Evolutionary conservation across 2,797 vertebrate genomes (phyloP).

Genomic region (Champsocephalus esox): DNA sequence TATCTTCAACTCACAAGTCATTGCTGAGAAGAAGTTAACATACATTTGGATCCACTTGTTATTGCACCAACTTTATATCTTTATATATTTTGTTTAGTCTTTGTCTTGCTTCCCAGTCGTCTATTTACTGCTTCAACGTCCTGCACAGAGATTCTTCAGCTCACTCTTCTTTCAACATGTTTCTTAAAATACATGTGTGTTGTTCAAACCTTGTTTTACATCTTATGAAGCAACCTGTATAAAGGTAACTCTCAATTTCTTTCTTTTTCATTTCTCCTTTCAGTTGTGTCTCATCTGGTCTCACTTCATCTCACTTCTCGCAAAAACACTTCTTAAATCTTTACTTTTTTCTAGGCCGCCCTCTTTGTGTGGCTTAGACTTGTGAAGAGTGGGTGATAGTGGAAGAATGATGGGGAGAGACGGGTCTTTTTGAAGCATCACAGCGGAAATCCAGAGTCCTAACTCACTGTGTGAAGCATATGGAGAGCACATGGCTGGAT

Average conservation of each 20-base stretch:
- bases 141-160: background rate
- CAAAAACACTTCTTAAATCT: background rate
- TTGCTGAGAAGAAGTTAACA: too few species aligned
- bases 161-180: background rate
- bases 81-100: too few species aligned
- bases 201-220: background rate
- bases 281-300: constrained; percentile 4
- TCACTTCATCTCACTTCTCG: constrained; percentile 13
- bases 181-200: background rate
- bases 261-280: background rate
- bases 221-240: constrained; percentile 1
- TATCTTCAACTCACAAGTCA: too few species aligned
- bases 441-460: constrained; percentile 70
- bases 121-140: background rate
- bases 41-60: too few species aligned
- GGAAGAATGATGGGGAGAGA: constrained; percentile 53
- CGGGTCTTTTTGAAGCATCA: constrained; percentile 62
- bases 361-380: constrained; percentile 42
- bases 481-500: constrained; percentile 76
- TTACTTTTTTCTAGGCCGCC: background rate
- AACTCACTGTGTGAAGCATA: constrained; percentile 66
- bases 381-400: constrained; percentile 48
- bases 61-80: too few species aligned
- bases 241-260: constrained; percentile 1
- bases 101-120: background rate